Conservation (phyloP, 2,888 invertebrate genomes). For the Chamaedrilus cognettii region DNA sequence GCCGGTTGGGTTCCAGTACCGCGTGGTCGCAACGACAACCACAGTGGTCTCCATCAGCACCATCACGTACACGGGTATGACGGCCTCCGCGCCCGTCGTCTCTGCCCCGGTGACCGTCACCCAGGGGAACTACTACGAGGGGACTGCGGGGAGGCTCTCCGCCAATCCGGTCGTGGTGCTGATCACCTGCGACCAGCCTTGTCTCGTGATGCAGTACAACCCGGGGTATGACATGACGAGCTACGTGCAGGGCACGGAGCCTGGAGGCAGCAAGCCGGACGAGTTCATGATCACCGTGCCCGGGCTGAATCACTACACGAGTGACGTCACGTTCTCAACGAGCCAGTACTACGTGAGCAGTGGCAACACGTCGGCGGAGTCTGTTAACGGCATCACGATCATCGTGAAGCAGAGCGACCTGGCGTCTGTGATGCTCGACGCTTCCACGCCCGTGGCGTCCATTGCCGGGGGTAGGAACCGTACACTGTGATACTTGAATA, state of each 20-base stretch:
- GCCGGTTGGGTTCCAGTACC: background rate
- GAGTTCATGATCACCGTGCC: slow-evolving; percentile 18
- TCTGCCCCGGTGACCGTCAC: background rate
- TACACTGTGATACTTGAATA: too few relatives aligned
- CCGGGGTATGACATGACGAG: background rate
- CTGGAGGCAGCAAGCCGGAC: slow-evolving; percentile 1
- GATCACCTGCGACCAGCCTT: slow-evolving; percentile 9
- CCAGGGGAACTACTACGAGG: slow-evolving; percentile 1
- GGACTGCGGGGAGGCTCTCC: background rate
- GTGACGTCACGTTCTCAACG: slow-evolving; percentile 18
- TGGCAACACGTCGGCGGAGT: background rate
- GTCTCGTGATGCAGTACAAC: slow-evolving; percentile 21
- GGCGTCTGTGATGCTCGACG: slow-evolving; percentile 6
- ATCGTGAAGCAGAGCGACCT: slow-evolving; percentile 6
- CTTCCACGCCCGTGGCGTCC: too few relatives aligned
- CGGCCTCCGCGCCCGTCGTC: background rate
- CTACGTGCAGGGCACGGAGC: background rate
- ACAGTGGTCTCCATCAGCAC: slow-evolving; percentile 3
- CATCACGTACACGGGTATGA: background rate
- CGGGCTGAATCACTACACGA: slow-evolving; percentile 13
- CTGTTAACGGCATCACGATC: slow-evolving; percentile 11
- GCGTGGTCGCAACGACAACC: slow-evolving; percentile 1
- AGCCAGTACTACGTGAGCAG: slow-evolving; percentile 6
- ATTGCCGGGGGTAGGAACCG: too few relatives aligned
- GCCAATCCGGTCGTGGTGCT: slow-evolving; percentile 9